phyloP scores from a whole-genome alignment of 2,888 invertebrate species.

The Lithophane ornitopus region DNA sequence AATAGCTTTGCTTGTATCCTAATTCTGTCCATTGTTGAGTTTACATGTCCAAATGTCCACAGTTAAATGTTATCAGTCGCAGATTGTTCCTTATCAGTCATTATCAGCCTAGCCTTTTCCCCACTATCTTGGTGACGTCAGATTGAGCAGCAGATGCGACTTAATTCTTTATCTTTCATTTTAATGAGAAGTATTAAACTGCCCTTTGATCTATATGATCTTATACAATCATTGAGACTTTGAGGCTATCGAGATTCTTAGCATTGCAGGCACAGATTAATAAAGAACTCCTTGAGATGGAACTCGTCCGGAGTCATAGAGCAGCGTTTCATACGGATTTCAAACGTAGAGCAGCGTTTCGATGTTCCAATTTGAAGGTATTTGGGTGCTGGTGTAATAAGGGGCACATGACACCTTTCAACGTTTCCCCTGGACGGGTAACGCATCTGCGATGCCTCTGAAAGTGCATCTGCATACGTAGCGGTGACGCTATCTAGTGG shows the following conservation, averaged over 20 bases:
- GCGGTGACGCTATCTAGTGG: neutral
- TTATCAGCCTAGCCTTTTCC: slow-evolving; percentile 7
- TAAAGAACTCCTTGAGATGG: neutral
- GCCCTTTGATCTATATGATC: neutral
- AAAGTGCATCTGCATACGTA: neutral
- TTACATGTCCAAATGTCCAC: neutral
- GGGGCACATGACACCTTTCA: neutral
- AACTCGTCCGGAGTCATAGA: neutral
- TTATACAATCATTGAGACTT: neutral
- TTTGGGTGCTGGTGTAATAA: neutral
- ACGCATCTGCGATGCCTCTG: neutral
- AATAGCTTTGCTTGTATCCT: neutral
- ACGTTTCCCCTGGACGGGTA: neutral
- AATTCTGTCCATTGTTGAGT: neutral
- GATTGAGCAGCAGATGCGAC: slow-evolving; percentile 13
- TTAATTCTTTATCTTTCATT: neutral
- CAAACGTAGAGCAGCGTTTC: neutral
- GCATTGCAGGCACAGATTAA: neutral
- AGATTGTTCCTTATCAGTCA: slow-evolving; percentile 33
- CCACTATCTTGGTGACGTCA: slow-evolving; percentile 5
- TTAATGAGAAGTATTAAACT: neutral
- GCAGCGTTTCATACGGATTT: neutral
- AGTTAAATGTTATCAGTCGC: slow-evolving; percentile 9
- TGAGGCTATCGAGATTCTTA: neutral
- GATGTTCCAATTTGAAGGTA: neutral